Evolutionary conservation across 2,888 invertebrate species (phyloP).

Genomic region (Carterocephalus palaemon): DNA sequence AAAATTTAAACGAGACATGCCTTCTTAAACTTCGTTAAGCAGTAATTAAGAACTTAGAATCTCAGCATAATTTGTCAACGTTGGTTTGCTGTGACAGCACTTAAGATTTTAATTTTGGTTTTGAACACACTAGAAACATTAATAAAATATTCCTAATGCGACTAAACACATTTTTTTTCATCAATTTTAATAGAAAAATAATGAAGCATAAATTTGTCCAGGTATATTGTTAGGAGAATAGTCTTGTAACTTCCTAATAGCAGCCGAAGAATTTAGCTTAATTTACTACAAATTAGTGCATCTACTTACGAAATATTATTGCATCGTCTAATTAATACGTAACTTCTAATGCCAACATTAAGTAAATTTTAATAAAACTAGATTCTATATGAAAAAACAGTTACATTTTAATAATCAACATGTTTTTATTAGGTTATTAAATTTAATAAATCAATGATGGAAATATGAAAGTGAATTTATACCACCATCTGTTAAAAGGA

Average conservation of each 20-base stretch:
- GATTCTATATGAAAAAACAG: constrained; percentile 24
- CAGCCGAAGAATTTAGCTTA: constrained; percentile 31
- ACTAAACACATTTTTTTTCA: no score
- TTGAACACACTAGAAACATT: no score
- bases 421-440: no score
- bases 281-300: constrained; percentile 61
- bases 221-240: constrained; percentile 4
- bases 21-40: constrained; percentile 9
- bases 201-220: constrained; percentile 5
- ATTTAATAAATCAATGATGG: no score
- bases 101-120: no score
- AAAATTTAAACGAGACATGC: constrained; percentile 8
- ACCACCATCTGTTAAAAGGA: no score
- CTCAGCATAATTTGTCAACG: no score
- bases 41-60: neutral
- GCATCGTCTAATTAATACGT: constrained; percentile 61
- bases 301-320: constrained; percentile 75
- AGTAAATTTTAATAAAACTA: constrained; percentile 35
- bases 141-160: no score
- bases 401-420: constrained; percentile 10
- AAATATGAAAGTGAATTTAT: no score
- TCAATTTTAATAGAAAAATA: no score
- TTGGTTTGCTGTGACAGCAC: neutral
- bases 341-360: constrained; percentile 60
- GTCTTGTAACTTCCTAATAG: constrained; percentile 10